These are phyloP conservation scores for Phlogophora meticulosa DNA, from an alignment of 2,888 invertebrate species.

Conservation along the genomic window DNA sequence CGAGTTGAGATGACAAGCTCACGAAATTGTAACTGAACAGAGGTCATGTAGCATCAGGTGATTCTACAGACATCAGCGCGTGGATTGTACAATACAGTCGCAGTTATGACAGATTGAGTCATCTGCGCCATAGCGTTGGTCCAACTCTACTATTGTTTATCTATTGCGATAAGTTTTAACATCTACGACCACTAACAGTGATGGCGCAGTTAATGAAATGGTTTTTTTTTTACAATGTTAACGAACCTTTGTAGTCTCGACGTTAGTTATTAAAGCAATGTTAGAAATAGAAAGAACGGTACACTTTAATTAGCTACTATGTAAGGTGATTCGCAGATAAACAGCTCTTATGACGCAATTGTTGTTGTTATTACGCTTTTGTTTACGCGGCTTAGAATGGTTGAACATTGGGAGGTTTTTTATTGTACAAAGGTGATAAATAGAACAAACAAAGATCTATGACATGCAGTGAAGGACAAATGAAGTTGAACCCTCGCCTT, in stretches of 20 bases:
- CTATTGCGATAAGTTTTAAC: constrained; percentile 31
- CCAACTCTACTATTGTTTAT: constrained; percentile 29
- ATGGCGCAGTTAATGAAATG: constrained; percentile 30
- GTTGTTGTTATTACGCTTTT: constrained; percentile 36
- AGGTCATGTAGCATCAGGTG: no score
- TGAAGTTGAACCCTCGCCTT: neutral
- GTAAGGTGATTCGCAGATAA: constrained; percentile 42
- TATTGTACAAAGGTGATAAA: constrained; percentile 27
- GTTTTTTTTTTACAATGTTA: constrained; percentile 16
- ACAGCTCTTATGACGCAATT: constrained; percentile 48
- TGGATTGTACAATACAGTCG: neutral
- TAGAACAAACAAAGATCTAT: neutral
- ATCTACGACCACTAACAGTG: constrained; percentile 13
- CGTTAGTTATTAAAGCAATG: neutral
- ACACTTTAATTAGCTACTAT: constrained; percentile 33
- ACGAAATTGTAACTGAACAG: no score
- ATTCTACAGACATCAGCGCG: neutral
- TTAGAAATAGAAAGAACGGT: constrained; percentile 47
- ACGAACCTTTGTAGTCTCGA: constrained; percentile 17
- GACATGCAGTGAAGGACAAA: no score
- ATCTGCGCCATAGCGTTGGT: constrained; percentile 13
- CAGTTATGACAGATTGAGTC: constrained; percentile 8
- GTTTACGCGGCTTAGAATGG: constrained; percentile 30
- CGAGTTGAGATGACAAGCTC: no score
- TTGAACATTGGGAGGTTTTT: constrained; percentile 13